phyloP scores from a whole-genome alignment of 2,888 invertebrate genomes.

The Lasioglossum vierecki region DNA sequence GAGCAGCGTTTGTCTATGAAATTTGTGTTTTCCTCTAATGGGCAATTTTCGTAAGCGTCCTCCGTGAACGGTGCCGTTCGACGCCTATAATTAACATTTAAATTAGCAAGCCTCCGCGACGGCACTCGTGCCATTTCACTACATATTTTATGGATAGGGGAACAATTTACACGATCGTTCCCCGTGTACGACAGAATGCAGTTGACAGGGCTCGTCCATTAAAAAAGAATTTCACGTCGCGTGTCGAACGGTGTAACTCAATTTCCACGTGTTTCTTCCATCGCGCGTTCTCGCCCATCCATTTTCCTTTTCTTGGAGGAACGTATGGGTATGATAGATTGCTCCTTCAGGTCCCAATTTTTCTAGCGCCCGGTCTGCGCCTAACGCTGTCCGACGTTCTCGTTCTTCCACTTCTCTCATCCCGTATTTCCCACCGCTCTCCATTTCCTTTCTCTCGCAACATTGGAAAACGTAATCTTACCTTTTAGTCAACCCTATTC shows the following conservation, averaged over 20 bases:
- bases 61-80: not conserved
- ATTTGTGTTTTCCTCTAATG: not conserved
- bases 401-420: constrained; percentile 13
- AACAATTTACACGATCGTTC: constrained; percentile 22
- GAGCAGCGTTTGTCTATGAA: not conserved
- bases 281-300: constrained; percentile 43
- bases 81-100: not conserved
- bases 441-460: not conserved
- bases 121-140: not conserved
- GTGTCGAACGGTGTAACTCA: constrained; percentile 64
- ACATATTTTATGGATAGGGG: not conserved
- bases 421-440: not conserved
- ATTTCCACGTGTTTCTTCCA: constrained; percentile 62
- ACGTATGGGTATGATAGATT: constrained; percentile 74
- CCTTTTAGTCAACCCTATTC: not conserved
- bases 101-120: not conserved
- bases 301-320: constrained; percentile 41
- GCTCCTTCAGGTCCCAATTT: constrained; percentile 70
- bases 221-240: constrained; percentile 47
- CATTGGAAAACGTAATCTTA: not conserved
- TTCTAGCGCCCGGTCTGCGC: constrained; percentile 45
- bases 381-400: constrained; percentile 53
- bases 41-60: not conserved
- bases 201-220: constrained; percentile 53
- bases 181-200: constrained; percentile 13